Base-by-base conservation (phyloP, 2,113 vertebrate genomes). In the Callorhinus ursinus region DNA sequence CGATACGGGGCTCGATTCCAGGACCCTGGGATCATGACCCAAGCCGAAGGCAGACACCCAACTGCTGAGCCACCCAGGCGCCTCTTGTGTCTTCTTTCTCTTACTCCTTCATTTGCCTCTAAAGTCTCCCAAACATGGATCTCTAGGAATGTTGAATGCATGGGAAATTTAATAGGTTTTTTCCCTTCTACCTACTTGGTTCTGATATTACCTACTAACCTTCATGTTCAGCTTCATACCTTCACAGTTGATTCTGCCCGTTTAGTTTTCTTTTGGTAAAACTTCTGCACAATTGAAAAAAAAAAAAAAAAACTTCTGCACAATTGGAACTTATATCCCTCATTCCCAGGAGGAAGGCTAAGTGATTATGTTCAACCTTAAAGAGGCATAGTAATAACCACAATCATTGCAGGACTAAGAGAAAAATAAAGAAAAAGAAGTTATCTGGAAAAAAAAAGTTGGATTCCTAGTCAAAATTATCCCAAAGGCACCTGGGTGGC, bases 241-340 rank as follows among this genome's bases (percentile, higher is more conserved):
- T 89, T 95, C 55, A 67, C 74, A 87, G 46, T 33, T 9, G 15
- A 97, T 42, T 93, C 59, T 93, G 67, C 28, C 16, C 55, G 76
- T 80, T 96, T 79, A 77, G 28, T 87, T 89, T 83, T 71, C 24
- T 59, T 81, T 86, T 26, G 46, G 28, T 65, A 92, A 92, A 92
- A 89, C 31, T 84, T 69, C 22, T 77, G 14, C 22, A 92, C 21
- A 57, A 72, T 79, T 5, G 12, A 3, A 39, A 39, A 39, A 39
- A 39, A 39, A 39, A 39, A 39, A 39, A 39, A 39, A 39, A 39
- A 39, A 39, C 3, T 84, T 69, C 22, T 77, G 14, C 22, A 92
- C 21, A 57, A 72, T 79, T 5, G 12, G 5, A 88, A 80, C 74
- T 39, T 63, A 46, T 31, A 6, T 72, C 71, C 59, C 39, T 69